Base-by-base conservation (phyloP, 2,113 vertebrate genomes). In the Anoplopoma fimbria region DNA sequence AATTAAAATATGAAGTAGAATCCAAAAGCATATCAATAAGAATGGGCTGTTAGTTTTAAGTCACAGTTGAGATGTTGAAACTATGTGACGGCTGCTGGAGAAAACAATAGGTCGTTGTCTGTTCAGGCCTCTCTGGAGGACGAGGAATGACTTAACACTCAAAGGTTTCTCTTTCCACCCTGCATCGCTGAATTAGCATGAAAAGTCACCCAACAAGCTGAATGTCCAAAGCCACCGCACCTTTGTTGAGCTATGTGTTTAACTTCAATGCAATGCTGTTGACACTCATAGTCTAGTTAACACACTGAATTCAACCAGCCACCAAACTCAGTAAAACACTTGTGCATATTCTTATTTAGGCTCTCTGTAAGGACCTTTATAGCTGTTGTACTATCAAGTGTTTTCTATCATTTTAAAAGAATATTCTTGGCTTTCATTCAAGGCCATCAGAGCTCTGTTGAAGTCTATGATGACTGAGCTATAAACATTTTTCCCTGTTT, bases 51-150 rank as follows among this genome's bases (percentile, higher is more conserved):
- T 9, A 21, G 60, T 29, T 76, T 75, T 36, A n/a, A 42, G 5
- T 7, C n/a, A n/a, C n/a, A n/a, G n/a, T 36, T 38, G 38, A 40
- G 8, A 17, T 45, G 58, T 42, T 29, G 64, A 45, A 69, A 55
- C 29, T 63, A 72, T 53, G 65, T 84, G 75, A 82, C 23, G 53
- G 77, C 67, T 49, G 25, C 3, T 7, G 0, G 33, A 17, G 29
- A 23, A 79, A 74, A 91, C 82, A 90, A 77, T 69, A 15, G 45
- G 65, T 85, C 64, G 69, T 83, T 85, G 82, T 89, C 15, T 49
- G 13, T 23, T 58, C 5, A n/a, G 42, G 25, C 71, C 51, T 25
- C 27, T 81, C 58, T 55, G 65, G 64, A 82, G 34, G 75, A 85
- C 58, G 69, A 82, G 81, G 69, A 83, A 71, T 58, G 53, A 42